Conservation (phyloP, 2,888 invertebrate species). For the Diaperis boleti region DNA sequence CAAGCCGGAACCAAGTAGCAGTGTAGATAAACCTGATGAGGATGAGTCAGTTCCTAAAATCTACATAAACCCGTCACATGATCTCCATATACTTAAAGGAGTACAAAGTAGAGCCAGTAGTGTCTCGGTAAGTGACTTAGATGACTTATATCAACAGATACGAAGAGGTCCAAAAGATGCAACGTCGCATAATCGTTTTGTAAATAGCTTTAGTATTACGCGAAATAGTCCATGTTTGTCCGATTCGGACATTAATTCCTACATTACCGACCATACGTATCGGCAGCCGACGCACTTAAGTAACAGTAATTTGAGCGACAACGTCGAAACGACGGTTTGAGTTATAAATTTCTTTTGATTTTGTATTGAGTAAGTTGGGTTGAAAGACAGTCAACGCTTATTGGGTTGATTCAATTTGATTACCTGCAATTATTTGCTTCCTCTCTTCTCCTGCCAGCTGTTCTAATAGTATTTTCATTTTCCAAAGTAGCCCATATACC, state of each 20-base stretch:
- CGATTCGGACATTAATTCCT: constrained; percentile 61
- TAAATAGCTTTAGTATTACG: constrained; percentile 51
- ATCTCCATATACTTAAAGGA: constrained; percentile 59
- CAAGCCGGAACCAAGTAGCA: constrained; percentile 31
- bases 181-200: constrained; percentile 57
- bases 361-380: constrained; percentile 7
- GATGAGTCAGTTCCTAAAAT: constrained; percentile 56
- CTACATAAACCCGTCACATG: constrained; percentile 68
- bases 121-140: constrained; percentile 71
- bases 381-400: neutral
- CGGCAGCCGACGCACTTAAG: constrained; percentile 5
- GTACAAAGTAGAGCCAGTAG: constrained; percentile 72
- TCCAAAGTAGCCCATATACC: too few species aligned
- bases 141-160: constrained; percentile 79
- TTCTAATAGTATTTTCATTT: neutral
- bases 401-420: too few species aligned
- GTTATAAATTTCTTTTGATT: neutral
- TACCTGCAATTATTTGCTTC: too few species aligned
- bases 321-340: constrained; percentile 41
- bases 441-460: neutral
- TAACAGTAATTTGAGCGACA: constrained; percentile 39
- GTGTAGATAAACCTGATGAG: neutral
- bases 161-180: constrained; percentile 63
- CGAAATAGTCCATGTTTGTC: constrained; percentile 59
- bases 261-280: constrained; percentile 41